Evolutionary conservation across 2,113 vertebrate genomes (phyloP).

Genomic region (Erythrocercus mccallii): DNA sequence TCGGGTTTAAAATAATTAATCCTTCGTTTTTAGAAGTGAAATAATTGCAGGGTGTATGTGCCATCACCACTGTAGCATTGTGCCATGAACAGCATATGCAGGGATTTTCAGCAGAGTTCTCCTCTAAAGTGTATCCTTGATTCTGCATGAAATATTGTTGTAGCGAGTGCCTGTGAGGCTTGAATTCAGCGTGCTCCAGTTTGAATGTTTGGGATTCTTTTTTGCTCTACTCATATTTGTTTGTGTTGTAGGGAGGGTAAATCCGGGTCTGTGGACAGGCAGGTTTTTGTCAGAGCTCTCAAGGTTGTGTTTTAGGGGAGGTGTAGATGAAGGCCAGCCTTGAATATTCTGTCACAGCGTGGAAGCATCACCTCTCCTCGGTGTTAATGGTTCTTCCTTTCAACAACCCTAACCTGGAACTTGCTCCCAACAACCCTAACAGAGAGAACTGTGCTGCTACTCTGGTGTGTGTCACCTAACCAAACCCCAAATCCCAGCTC

Average conservation of each 20-base stretch:
- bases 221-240: background rate
- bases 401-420: background rate
- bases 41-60: background rate
- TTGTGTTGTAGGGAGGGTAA: background rate
- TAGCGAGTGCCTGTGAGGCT: rapidly evolving
- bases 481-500: background rate
- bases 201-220: rapidly evolving
- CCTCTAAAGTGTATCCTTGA: background rate
- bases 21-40: background rate
- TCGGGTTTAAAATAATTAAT: background rate
- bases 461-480: background rate
- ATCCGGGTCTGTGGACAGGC: background rate
- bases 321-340: background rate
- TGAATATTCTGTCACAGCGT: background rate
- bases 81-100: background rate
- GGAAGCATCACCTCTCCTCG: background rate
- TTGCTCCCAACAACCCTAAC: background rate
- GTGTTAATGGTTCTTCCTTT: background rate
- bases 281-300: background rate
- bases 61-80: background rate
- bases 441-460: background rate
- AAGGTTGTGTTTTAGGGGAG: background rate
- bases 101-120: background rate
- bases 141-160: background rate
- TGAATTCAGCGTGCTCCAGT: rapidly evolving